Conservation (phyloP, 2,113 vertebrate genomes). For the Pycnonotus jocosus region DNA sequence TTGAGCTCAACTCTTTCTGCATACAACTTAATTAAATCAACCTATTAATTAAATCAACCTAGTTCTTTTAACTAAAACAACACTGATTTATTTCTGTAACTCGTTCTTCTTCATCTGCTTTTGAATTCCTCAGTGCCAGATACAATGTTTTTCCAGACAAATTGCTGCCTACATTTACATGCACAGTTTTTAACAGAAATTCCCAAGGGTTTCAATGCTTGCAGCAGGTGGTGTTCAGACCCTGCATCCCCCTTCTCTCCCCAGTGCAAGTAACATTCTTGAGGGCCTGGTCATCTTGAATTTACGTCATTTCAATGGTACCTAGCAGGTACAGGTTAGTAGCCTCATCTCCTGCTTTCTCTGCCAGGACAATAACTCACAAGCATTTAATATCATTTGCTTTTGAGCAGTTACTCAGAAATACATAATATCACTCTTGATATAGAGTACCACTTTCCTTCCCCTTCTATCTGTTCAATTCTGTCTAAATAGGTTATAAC, state of each 20-base stretch:
- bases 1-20: neutral
- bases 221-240: neutral
- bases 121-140: neutral
- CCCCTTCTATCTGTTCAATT: constrained; percentile 8
- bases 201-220: neutral
- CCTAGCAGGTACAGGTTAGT: neutral
- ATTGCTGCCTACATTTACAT: neutral
- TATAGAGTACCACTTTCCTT: neutral
- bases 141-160: neutral
- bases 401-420: constrained; percentile 29
- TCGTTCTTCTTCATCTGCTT: neutral
- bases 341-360: neutral
- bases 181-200: neutral
- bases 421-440: neutral
- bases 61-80: neutral
- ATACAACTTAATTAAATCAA: neutral
- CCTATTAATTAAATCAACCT: neutral
- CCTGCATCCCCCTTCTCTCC: neutral
- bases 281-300: neutral
- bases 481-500: constrained; percentile 24
- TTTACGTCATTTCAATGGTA: neutral
- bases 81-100: neutral
- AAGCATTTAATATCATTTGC: neutral
- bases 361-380: neutral
- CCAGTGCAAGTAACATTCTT: neutral